phyloP scores from a whole-genome alignment of 2,888 invertebrate genomes.

The Nudaria mundana region DNA sequence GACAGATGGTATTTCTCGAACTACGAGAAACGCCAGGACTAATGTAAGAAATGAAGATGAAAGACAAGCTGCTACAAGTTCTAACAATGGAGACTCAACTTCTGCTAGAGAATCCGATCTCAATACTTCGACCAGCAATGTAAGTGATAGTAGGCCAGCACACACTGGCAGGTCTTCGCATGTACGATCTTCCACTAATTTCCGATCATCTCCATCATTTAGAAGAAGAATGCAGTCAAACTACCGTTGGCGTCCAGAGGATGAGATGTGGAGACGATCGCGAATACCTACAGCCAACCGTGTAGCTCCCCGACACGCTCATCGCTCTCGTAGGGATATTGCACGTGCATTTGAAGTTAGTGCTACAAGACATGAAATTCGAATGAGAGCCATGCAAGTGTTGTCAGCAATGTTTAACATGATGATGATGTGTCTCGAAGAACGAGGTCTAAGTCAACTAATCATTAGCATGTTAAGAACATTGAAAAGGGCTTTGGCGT shows the following conservation, averaged over 20 bases:
- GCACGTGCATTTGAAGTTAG: conserved; percentile 64
- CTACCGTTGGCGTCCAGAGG: conserved; percentile 60
- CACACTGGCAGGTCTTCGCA: conserved; percentile 31
- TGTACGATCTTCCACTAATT: conserved; percentile 36
- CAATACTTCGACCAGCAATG: conserved; percentile 32
- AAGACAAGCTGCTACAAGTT: conserved; percentile 26
- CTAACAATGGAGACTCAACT: conserved; percentile 24
- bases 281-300: conserved; percentile 47
- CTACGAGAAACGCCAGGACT: conserved; percentile 32
- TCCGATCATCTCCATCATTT: conserved; percentile 43
- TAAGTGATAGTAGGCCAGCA: conserved; percentile 26
- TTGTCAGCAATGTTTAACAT: conserved; percentile 77
- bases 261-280: conserved; percentile 54
- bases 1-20: conserved; percentile 49
- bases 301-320: conserved; percentile 45
- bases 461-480: conserved; percentile 70
- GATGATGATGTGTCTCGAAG: conserved; percentile 78
- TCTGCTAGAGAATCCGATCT: conserved; percentile 27
- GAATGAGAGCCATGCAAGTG: conserved; percentile 76
- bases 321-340: conserved; percentile 56
- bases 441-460: conserved; percentile 66
- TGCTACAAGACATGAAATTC: conserved; percentile 69
- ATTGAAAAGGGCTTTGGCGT: conserved; percentile 69
- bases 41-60: conserved; percentile 42
- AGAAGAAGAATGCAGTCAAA: conserved; percentile 50